Evolutionary conservation across 2,888 invertebrate genomes (phyloP).

Genomic region (Drosophila falleni): DNA sequence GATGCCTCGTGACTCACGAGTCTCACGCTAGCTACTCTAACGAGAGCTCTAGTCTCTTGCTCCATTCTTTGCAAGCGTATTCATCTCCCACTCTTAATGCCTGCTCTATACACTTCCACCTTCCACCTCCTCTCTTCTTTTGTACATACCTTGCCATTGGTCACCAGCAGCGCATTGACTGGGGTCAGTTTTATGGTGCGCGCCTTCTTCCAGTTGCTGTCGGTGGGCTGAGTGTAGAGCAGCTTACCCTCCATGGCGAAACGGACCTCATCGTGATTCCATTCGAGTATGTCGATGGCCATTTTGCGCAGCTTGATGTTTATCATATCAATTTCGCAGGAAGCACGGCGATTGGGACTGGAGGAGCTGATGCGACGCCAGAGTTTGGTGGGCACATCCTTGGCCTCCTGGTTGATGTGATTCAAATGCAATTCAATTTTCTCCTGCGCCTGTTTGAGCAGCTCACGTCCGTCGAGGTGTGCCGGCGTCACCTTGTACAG

Average conservation of each 20-base stretch:
- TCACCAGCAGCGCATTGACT: slow-evolving; percentile 95
- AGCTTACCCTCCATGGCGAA: slow-evolving; percentile 96
- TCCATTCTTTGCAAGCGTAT: not conserved
- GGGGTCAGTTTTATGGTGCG: slow-evolving; percentile 95
- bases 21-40: not conserved
- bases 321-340: slow-evolving; percentile 94
- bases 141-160: slow-evolving; percentile 92
- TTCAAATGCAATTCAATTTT: slow-evolving; percentile 97
- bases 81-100: not conserved
- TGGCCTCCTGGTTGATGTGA: slow-evolving; percentile 97
- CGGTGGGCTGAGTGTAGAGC: slow-evolving; percentile 94
- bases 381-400: slow-evolving; percentile 95
- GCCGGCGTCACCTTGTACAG: slow-evolving; percentile 95
- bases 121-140: not conserved
- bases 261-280: slow-evolving; percentile 97
- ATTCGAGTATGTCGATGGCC: slow-evolving; percentile 96
- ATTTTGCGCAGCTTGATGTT: slow-evolving; percentile 96
- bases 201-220: slow-evolving; percentile 96
- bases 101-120: not conserved
- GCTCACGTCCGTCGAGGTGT: slow-evolving; percentile 93
- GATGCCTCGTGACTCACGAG: not conserved
- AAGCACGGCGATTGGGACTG: slow-evolving; percentile 89
- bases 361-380: slow-evolving; percentile 95
- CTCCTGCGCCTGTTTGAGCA: slow-evolving; percentile 94
- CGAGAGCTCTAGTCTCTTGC: not conserved